These are phyloP conservation scores for Azemiops feae DNA, from an alignment of 2,113 vertebrate species.

Conservation along the genomic window DNA sequence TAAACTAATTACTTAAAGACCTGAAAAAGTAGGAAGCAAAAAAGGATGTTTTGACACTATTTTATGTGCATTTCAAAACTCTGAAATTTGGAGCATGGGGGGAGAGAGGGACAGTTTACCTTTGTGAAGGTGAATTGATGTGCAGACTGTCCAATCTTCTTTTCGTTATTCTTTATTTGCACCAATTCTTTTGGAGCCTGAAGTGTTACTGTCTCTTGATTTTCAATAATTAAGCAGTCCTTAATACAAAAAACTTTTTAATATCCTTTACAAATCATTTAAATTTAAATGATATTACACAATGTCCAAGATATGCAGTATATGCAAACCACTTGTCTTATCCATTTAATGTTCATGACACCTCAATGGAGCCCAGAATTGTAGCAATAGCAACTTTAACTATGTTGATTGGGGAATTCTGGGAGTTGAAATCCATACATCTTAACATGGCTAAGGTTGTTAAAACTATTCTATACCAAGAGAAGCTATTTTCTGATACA, in stretches of 20 bases:
- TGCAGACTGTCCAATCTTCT: conserved; percentile 74
- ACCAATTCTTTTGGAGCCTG: conserved; percentile 82
- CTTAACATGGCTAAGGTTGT: background rate
- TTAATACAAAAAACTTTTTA: conserved; percentile 46
- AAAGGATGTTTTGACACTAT: background rate
- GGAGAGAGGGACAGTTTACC: conserved; percentile 55
- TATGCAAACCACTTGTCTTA: background rate
- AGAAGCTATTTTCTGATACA: background rate
- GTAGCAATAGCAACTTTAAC: background rate
- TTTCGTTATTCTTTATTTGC: conserved; percentile 82
- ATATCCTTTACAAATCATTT: background rate
- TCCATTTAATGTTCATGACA: background rate
- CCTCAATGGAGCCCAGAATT: background rate
- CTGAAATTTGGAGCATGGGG: background rate
- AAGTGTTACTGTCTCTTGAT: conserved; percentile 73
- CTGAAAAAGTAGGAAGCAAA: background rate
- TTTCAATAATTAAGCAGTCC: conserved; percentile 81
- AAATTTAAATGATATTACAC: background rate
- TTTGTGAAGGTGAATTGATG: conserved; percentile 85
- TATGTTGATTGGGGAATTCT: background rate
- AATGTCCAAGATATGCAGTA: background rate
- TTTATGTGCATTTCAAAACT: background rate
- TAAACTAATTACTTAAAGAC: background rate
- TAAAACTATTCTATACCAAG: background rate
- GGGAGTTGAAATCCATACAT: background rate